phyloP scores from a whole-genome alignment of 1,140 invertebrate genomes.

The Galleria mellonella region DNA sequence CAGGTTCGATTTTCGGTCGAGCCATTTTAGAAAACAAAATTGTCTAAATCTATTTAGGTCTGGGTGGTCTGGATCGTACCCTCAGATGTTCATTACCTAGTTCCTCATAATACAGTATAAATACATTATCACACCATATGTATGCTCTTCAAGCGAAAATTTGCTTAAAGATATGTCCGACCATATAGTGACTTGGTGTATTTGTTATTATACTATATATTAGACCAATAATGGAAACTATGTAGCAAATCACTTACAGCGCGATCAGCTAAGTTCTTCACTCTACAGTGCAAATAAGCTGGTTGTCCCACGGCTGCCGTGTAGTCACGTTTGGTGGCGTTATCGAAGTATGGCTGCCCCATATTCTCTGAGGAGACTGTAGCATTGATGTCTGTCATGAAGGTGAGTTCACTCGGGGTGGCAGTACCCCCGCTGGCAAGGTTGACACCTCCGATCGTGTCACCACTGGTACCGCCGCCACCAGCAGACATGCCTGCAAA shows the following conservation, averaged over 20 bases:
- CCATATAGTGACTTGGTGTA: too few relatives aligned
- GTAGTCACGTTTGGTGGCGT: conserved; percentile 86
- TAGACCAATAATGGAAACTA: too few relatives aligned
- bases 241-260: conserved; percentile 81
- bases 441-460: conserved; percentile 10
- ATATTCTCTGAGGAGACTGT: conserved; percentile 69
- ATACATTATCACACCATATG: too few relatives aligned
- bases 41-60: too few relatives aligned
- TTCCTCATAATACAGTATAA: too few relatives aligned
- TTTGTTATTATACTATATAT: too few relatives aligned
- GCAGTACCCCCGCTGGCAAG: not conserved
- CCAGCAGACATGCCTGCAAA: conserved; percentile 39
- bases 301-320: conserved; percentile 90
- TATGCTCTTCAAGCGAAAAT: too few relatives aligned
- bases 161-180: too few relatives aligned
- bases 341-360: conserved; percentile 91
- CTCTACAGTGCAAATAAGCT: conserved; percentile 89
- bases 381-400: conserved; percentile 24
- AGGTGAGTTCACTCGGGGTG: conserved; percentile 12
- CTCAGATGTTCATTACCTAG: too few relatives aligned
- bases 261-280: conserved; percentile 89
- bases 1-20: too few relatives aligned
- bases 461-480: conserved; percentile 34
- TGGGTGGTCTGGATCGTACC: too few relatives aligned
- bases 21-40: too few relatives aligned